phyloP scores from a whole-genome alignment of 1,140 invertebrate species.

The Lordiphosa stackelbergi region DNA sequence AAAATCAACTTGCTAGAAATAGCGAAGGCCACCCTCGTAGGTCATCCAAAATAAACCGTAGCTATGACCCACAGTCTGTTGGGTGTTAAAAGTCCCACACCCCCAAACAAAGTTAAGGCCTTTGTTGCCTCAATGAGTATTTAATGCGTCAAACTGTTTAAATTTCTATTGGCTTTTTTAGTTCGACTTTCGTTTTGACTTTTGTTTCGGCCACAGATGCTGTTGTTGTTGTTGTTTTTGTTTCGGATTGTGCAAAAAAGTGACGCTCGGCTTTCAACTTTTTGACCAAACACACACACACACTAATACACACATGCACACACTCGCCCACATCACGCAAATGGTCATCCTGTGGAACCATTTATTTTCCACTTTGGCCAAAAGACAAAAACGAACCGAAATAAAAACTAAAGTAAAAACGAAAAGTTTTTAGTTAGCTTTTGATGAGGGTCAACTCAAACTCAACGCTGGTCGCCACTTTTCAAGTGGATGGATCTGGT shows the following conservation, averaged over 20 bases:
- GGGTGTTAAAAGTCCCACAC: constrained; percentile 9
- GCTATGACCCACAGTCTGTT: not conserved
- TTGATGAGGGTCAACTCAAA: constrained; percentile 74
- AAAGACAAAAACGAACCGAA: constrained; percentile 49
- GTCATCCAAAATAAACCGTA: too few species aligned
- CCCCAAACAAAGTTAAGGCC: constrained; percentile 3
- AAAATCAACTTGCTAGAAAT: too few species aligned
- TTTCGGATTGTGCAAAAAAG: constrained; percentile 54
- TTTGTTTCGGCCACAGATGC: constrained; percentile 66
- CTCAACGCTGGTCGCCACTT: constrained; percentile 62
- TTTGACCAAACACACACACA: constrained; percentile 51
- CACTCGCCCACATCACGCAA: constrained; percentile 50
- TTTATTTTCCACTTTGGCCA: constrained; percentile 74
- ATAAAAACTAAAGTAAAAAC: constrained; percentile 55
- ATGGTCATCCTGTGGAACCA: constrained; percentile 74
- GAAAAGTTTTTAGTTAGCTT: constrained; percentile 75
- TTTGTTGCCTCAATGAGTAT: constrained; percentile 59
- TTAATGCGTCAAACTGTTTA: constrained; percentile 75
- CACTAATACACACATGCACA: constrained; percentile 17
- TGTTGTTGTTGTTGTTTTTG: constrained; percentile 31
- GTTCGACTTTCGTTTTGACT: constrained; percentile 62
- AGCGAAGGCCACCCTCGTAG: too few species aligned
- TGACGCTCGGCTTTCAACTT: constrained; percentile 70
- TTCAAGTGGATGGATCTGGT: constrained; percentile 48
- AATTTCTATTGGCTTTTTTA: constrained; percentile 72